Base-by-base conservation (phyloP, 2,888 invertebrate genomes). In the Tanypteryx hageni region DNA sequence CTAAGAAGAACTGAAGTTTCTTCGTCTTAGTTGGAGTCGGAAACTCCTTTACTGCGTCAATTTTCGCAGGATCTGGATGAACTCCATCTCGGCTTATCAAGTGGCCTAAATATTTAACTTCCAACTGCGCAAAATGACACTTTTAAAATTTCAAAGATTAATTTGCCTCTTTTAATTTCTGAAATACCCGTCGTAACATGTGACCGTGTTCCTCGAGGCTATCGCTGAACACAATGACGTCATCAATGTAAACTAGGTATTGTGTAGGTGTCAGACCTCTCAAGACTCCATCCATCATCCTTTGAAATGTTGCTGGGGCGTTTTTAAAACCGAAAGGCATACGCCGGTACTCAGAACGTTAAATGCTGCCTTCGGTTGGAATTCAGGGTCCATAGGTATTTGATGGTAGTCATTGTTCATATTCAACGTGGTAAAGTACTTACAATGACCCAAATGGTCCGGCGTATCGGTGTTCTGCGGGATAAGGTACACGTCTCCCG, bases 111-210 rank as follows among this genome's bases (percentile, higher is more conserved):
- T 44, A n/a, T 18, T 56, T 10, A 56, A 56, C 13, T 56, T 44
- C 13, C 56, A 56, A 14, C n/a, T 85, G 22, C 10, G 13, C 22
- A 58, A 58, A n/a, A 14, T 9, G 5, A n/a, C 85, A 44, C 93
- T 93, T 93, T 81, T 93, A 92, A 5, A 57, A 57, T 58, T 85
- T 85, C 14, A 94, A 82, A 14, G 93, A 94, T 22, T 93, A 56
- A 18, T 93, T 92, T 10, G 93, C 92, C 10, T 57, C 22, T 18
- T 18, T 57, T 0, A 85, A 85, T 56, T 11, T 85, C 9, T 85
- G 11, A 10, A 85, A 22, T 4, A 85, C 85, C n/a, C 0, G 18
- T n/a, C 22, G n/a, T 22, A 85, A 22, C n/a, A 57, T 58, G 0
- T 58, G 9, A 0, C 57, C n/a, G 2, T 85, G 85, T 3, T 85